A percentile compares a stretch with the other conserved stretches of the same genome.
These are phyloP conservation scores for Ceratosolen solmsi DNA, from an alignment of 1,140 invertebrate genomes.

Conservation along the genomic window DNA sequence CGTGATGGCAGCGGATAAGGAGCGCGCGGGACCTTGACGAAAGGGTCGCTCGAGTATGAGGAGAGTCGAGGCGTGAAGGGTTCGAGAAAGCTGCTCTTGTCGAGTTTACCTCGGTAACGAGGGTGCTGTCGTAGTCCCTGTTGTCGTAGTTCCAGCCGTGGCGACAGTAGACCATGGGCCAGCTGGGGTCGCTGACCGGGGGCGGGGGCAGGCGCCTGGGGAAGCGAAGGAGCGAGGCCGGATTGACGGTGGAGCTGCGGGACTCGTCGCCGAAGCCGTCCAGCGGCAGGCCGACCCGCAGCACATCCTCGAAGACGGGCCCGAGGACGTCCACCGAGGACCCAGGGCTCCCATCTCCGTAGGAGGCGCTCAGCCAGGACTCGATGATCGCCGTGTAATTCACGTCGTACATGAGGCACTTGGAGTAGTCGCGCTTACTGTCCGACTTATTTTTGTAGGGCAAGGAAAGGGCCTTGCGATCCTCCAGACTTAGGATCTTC, in stretches of 20 bases:
- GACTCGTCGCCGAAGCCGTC: conserved; percentile 31
- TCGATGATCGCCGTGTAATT: conserved; percentile 72
- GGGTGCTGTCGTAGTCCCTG: conserved; percentile 74
- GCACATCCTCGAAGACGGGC: not conserved
- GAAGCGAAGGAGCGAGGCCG: conserved; percentile 53
- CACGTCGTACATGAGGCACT: conserved; percentile 73
- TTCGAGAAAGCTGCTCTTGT: conserved; percentile 43
- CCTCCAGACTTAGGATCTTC: conserved; percentile 70
- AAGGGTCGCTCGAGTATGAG: too few relatives aligned
- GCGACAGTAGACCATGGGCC: conserved; percentile 69
- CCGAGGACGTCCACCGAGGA: not conserved
- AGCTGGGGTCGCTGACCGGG: conserved; percentile 64
- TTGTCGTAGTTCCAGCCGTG: conserved; percentile 75
- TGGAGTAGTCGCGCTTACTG: conserved; percentile 69
- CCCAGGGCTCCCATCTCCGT: not conserved
- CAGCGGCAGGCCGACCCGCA: not conserved
- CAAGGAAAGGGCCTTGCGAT: conserved; percentile 75
- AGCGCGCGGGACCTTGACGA: too few relatives aligned
- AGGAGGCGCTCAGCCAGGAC: conserved; percentile 57
- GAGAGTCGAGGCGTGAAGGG: not conserved
- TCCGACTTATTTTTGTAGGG: conserved; percentile 69
- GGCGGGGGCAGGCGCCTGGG: conserved; percentile 57
- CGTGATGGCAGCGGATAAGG: too few relatives aligned
- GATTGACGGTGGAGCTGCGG: conserved; percentile 44
- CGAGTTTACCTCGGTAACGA: conserved; percentile 76